Percentiles rank a stretch among this genome's conserved stretches.
phyloP scores from a whole-genome alignment of 2,113 vertebrate species.

The Lophochroa leadbeateri region DNA sequence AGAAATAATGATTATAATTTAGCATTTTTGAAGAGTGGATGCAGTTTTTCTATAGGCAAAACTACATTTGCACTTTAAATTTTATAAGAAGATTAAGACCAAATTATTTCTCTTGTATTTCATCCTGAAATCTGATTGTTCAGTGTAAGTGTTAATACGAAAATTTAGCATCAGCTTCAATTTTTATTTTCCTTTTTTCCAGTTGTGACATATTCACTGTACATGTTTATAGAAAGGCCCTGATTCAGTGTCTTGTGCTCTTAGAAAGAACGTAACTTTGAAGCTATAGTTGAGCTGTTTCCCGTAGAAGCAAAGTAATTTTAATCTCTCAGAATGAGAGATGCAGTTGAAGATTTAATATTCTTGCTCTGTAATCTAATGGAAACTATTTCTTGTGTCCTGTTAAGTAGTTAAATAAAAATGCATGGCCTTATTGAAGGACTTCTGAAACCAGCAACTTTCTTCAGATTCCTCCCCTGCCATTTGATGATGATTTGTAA shows the following conservation, averaged over 20 bases:
- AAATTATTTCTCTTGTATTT: not conserved
- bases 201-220: not conserved
- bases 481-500: not conserved
- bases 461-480: not conserved
- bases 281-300: not conserved
- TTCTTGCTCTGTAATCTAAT: not conserved
- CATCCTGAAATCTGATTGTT: not conserved
- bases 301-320: not conserved
- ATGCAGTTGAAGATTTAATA: not conserved
- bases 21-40: not conserved
- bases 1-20: not conserved
- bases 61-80: not conserved
- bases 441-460: not conserved
- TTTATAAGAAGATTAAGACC: not conserved
- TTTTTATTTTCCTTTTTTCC: not conserved
- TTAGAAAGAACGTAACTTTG: not conserved
- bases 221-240: not conserved
- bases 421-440: not conserved
- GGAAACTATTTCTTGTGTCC: not conserved
- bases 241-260: not conserved
- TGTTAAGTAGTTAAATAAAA: not conserved
- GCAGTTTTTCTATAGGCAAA: not conserved
- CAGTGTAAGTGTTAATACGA: not conserved
- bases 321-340: not conserved
- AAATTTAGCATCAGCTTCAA: not conserved